Conservation (phyloP, 2,797 vertebrate genomes). For the Poecilia wingei region DNA sequence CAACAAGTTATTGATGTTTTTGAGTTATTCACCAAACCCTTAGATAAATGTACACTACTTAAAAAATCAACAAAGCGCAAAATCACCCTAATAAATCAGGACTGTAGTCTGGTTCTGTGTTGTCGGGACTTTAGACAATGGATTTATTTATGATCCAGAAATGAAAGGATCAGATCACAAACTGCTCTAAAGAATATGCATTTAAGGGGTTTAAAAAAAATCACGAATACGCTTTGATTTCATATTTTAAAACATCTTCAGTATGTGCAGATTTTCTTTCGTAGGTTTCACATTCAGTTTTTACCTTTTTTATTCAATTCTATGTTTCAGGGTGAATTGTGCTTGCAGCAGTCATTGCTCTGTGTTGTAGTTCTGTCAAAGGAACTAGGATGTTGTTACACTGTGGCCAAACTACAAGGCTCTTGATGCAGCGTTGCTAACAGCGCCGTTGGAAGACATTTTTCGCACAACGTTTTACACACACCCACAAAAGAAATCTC, state of each 20-base stretch:
- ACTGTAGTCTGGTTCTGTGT: not conserved
- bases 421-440: not conserved
- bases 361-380: not conserved
- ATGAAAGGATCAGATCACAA: constrained; percentile 1
- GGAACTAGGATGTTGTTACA: not conserved
- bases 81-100: not conserved
- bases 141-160: not conserved
- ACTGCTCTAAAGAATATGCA: not conserved
- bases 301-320: not conserved
- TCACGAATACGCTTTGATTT: not conserved
- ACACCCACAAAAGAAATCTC: no score
- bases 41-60: not conserved
- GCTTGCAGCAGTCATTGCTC: not conserved
- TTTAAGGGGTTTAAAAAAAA: not conserved
- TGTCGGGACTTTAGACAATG: not conserved
- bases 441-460: not conserved
- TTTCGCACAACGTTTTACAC: no score
- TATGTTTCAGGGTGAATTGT: not conserved
- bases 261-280: not conserved
- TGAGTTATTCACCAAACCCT: not conserved
- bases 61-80: not conserved
- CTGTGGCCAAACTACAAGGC: not conserved
- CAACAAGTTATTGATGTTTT: not conserved
- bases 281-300: not conserved
- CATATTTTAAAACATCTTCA: not conserved